Percentiles rank a stretch among this genome's conserved stretches.
Conservation (phyloP, 2,888 invertebrate species). For the Empis livida region DNA sequence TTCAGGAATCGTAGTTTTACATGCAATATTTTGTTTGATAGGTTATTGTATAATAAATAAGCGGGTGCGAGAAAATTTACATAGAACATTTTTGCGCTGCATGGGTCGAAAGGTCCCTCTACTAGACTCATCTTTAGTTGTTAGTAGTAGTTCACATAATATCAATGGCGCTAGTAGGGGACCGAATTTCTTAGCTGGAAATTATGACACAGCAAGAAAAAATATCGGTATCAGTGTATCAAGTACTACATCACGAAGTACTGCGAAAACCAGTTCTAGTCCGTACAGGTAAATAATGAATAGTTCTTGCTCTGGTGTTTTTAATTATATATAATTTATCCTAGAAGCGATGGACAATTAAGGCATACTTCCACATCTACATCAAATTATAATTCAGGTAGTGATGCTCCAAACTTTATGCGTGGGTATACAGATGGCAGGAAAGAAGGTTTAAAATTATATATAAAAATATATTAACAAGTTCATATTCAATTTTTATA, state of each 20-base stretch:
- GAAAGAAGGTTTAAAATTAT: background rate
- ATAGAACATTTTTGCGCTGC: conserved; percentile 48
- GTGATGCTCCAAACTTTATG: conserved; percentile 61
- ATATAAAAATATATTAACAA: background rate
- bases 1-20: conserved; percentile 60
- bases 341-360: conserved; percentile 66
- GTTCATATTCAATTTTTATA: background rate
- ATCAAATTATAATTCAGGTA: conserved; percentile 73
- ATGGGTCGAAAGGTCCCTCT: conserved; percentile 72
- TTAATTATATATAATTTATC: conserved; percentile 13
- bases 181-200: conserved; percentile 26
- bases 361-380: conserved; percentile 76
- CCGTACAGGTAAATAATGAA: conserved; percentile 59
- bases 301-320: background rate
- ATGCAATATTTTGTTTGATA: conserved; percentile 70
- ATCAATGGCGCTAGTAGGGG: conserved; percentile 36
- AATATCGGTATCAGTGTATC: conserved; percentile 90
- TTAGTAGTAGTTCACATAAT: conserved; percentile 65
- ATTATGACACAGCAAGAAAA: conserved; percentile 47
- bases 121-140: conserved; percentile 59
- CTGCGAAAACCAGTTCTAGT: conserved; percentile 87
- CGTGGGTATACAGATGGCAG: conserved; percentile 33
- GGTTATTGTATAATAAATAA: conserved; percentile 82
- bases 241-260: conserved; percentile 86
- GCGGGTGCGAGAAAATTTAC: conserved; percentile 61